Evolutionary conservation across 2,888 invertebrate species (phyloP), one percentile per base, ranked within the genome.

Genomic region (Lycaena phlaeas): DNA sequence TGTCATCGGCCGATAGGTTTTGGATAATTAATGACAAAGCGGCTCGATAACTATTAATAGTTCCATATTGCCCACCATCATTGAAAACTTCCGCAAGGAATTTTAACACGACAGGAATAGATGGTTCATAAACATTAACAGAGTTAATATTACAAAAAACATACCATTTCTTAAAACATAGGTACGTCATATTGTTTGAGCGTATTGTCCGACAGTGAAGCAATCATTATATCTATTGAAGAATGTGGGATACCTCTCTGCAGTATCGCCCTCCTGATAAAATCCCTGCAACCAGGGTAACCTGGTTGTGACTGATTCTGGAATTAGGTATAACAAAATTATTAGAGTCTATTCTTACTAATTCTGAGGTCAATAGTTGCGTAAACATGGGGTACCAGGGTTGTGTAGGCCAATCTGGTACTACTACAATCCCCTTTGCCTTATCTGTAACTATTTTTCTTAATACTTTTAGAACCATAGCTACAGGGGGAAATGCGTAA

Each of bases 201-300:
- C 2, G 29, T n/a, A 14, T 29, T 14, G 6, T 14, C 14, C n/a
- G 29, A 29, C n/a, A 29, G 9, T 2, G 29, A 29, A 2, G 29
- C 29, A 14, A 29, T 3, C 14, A 14, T 29, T 14, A 29, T 29
- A 10, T 29, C 14, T 4, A 14, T 6, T 2, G 14, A 3, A 2
- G 14, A 14, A 3, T 14, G 1, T 2, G 29, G 9, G 3, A 6
- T 2, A 4, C 10, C 10, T n/a, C 14, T 36, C 15, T 5, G 14
- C 14, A 36, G 1, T 2, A 36, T 3, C 9, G 36, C 25, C 12
- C 25, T 25, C 36, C 12, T 5, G 36, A 36, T 14, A 36, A 36
- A 9, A 36, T 7, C 4, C 36, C 36, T 11, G 36, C 27, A 27
- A 36, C 26, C 36, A 36, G 14, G 25, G 36, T 36, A 26, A n/a